Evolutionary conservation across 2,113 vertebrate species (phyloP).

Genomic region (Rhinolophus sinicus): DNA sequence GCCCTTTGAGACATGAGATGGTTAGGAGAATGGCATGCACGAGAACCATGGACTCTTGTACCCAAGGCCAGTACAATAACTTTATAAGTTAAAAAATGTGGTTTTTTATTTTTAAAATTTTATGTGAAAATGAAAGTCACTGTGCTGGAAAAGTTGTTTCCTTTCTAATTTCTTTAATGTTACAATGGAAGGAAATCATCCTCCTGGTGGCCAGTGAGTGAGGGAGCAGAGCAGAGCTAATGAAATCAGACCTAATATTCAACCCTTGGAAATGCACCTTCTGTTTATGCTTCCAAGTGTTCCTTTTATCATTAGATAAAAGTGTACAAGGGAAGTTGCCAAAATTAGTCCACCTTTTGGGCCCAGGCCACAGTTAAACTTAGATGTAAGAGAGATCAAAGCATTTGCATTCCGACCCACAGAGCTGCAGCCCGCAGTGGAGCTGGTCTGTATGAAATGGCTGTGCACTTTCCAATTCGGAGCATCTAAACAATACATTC

Average conservation of each 20-base stretch:
- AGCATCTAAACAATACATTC: background rate
- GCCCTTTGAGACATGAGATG: background rate
- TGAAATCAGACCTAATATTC: background rate
- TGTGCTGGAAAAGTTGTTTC: background rate
- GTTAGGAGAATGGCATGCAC: background rate
- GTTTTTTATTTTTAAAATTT: background rate
- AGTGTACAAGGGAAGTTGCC: constrained; percentile 73
- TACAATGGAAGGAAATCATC: background rate
- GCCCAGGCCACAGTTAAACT: constrained; percentile 72
- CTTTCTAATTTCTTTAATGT: constrained; percentile 24
- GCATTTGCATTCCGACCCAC: constrained; percentile 68
- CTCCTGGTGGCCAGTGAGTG: background rate
- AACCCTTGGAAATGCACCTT: constrained; percentile 64
- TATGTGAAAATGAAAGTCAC: background rate
- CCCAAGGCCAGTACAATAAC: background rate
- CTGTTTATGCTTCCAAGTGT: constrained; percentile 70
- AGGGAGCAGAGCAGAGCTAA: background rate
- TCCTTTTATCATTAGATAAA: constrained; percentile 79
- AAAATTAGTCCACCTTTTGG: constrained; percentile 79
- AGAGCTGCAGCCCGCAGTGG: constrained; percentile 1
- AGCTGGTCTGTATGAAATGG: background rate
- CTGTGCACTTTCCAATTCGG: background rate
- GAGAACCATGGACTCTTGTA: background rate
- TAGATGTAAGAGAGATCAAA: constrained; percentile 78
- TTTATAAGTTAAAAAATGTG: background rate